Evolutionary conservation across 2,888 invertebrate genomes (phyloP).

Genomic region (Chalcis sispes): DNA sequence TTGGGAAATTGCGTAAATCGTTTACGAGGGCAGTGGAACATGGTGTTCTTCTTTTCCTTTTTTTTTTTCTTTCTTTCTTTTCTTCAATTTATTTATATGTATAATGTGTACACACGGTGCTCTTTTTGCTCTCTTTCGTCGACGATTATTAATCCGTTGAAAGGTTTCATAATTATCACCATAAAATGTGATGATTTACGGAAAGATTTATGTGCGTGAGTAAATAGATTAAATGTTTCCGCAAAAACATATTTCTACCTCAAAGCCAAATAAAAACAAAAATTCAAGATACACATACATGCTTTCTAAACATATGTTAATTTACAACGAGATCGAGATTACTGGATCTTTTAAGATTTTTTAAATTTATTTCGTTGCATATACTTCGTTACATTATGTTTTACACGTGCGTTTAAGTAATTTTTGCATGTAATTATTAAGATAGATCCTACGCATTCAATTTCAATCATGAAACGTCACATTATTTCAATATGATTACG

Average conservation of each 20-base stretch:
- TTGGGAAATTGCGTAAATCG: slow-evolving; percentile 57
- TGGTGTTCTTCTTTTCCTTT: background rate
- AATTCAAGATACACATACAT: background rate
- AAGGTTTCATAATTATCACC: slow-evolving; percentile 53
- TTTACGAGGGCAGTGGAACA: slow-evolving; percentile 56
- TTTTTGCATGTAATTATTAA: too few species aligned
- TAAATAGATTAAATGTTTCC: slow-evolving; percentile 52
- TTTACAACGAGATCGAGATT: too few species aligned
- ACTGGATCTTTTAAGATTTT: too few species aligned
- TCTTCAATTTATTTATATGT: too few species aligned
- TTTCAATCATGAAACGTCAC: too few species aligned
- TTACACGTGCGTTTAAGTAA: too few species aligned
- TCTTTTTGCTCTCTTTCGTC: background rate
- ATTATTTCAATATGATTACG: too few species aligned
- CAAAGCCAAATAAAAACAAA: slow-evolving; percentile 29
- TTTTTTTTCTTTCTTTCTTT: slow-evolving; percentile 4
- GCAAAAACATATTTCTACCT: slow-evolving; percentile 33
- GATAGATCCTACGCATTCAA: too few species aligned
- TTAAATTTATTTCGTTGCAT: too few species aligned
- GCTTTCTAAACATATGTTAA: slow-evolving; percentile 23
- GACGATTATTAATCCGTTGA: slow-evolving; percentile 50
- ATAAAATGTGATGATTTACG: slow-evolving; percentile 54
- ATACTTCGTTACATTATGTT: too few species aligned
- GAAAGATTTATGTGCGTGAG: slow-evolving; percentile 43
- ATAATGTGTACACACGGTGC: too few species aligned